Conservation (phyloP, 2,113 vertebrate genomes). For the Seriola aureovittata region DNA sequence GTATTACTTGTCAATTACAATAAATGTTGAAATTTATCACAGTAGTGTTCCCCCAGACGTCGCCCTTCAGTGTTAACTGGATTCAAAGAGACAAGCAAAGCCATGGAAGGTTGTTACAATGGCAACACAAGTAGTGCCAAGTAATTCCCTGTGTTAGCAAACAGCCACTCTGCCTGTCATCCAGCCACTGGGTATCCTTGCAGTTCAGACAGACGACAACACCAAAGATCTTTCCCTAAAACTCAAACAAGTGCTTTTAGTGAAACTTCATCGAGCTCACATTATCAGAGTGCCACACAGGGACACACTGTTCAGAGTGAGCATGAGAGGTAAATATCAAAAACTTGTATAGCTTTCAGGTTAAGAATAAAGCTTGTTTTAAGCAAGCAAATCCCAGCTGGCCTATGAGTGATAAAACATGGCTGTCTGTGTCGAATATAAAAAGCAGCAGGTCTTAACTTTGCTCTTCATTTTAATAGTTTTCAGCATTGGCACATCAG, state of each 20-base stretch:
- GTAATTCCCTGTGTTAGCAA: conserved; percentile 19
- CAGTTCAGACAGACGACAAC: conserved; percentile 42
- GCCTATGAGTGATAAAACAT: conserved; percentile 52
- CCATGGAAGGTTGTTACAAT: conserved; percentile 23
- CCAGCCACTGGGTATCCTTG: conserved; percentile 13
- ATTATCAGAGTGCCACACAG: conserved; percentile 38
- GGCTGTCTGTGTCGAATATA: conserved; percentile 45
- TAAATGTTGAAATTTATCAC: conserved; percentile 8
- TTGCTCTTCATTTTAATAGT: conserved; percentile 25
- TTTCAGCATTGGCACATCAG: conserved; percentile 7
- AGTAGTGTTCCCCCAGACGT: not conserved
- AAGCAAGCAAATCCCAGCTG: conserved; percentile 37
- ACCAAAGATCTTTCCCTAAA: conserved; percentile 41
- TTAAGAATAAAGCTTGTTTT: conserved; percentile 16
- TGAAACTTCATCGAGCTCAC: conserved; percentile 3
- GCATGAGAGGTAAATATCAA: conserved; percentile 58
- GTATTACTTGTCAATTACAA: not conserved
- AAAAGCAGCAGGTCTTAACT: conserved; percentile 35
- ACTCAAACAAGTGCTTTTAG: conserved; percentile 21
- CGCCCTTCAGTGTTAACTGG: conserved; percentile 16
- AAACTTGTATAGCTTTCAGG: conserved; percentile 44
- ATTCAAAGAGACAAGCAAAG: conserved; percentile 20
- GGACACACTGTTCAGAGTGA: conserved; percentile 24
- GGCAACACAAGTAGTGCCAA: conserved; percentile 9
- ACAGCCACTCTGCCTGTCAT: conserved; percentile 23